phyloP scores from a whole-genome alignment of 2,797 vertebrate species.

The Mustela erminea region DNA sequence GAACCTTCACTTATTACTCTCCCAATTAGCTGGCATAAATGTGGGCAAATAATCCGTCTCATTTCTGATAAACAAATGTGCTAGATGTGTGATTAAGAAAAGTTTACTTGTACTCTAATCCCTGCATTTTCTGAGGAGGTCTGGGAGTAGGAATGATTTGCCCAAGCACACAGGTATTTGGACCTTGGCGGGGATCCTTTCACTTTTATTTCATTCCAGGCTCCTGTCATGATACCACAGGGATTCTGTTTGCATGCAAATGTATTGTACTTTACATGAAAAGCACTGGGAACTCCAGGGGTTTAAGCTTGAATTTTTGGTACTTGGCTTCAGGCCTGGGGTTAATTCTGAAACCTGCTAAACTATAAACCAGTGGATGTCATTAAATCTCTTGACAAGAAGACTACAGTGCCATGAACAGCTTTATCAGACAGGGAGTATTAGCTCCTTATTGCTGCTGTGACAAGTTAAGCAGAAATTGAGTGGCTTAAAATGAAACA shows the following conservation, averaged over 20 bases:
- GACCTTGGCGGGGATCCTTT: background rate
- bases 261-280: background rate
- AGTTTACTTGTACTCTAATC: background rate
- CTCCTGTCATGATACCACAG: background rate
- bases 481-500: background rate
- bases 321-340: background rate
- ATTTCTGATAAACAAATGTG: slow-evolving; percentile 3
- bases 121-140: background rate
- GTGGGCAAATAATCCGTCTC: background rate
- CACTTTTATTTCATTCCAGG: background rate
- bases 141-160: background rate
- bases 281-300: background rate
- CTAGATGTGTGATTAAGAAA: background rate
- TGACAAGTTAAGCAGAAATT: background rate
- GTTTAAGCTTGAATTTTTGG: background rate
- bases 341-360: background rate
- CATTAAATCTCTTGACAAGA: background rate
- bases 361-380: background rate
- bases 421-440: background rate
- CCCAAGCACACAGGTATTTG: background rate
- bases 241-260: background rate
- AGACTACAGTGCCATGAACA: background rate
- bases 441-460: background rate
- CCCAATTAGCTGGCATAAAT: background rate
- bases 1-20: background rate